Base-by-base conservation (phyloP, 2,797 vertebrate species). In the Sphenodon punctatus region DNA sequence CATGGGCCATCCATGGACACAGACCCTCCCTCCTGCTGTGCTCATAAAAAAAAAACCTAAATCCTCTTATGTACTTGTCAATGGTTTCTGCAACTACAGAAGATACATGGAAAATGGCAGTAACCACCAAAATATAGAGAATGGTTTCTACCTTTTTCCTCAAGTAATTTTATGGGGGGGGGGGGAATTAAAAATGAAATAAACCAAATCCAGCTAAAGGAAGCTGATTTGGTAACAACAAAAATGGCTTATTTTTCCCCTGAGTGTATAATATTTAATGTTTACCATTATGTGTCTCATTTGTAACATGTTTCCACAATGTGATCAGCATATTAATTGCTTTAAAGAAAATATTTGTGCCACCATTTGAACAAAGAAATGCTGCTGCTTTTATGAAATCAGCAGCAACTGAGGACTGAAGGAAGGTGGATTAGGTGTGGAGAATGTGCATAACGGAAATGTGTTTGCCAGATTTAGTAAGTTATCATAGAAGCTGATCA, bases 401-500 rank as follows among this genome's bases (percentile, higher is more conserved):
- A 68, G 38, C n/a, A 63, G 11, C 1, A 8, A 64, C 36, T 73
- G 36, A 51, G 55, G 15, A 48, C 20, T 43, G 36, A 64, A 74
- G 32, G 36, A 27, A 13, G 56, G 45, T 60, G 34, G 30, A 49
- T 80, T 60, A 80, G 69, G 23, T 4, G 10, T 82, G 60, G 41
- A 89, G 48, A 85, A 78, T 72, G 67, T 76, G 27, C 60, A 41
- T 42, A 73, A 32, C 78, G 59, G 60, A 58, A 27, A 38, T 42
- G 39, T 67, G 64, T n/a, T 80, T 58, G 30, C 68, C 72, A 86
- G 73, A 42, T 32, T 30, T 71, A 67, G 36, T 74, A 85, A 85
- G 69, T 60, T 61, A 69, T 82, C 84, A 63, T 64, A 66, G 73
- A 84, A 90, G 78, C 22, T 5, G 11, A 89, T 67, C 61, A 86